Evolutionary conservation across 2,888 invertebrate genomes (phyloP), one percentile per base, ranked within the genome.

Genomic region (Drosophila nr. perissopoda): DNA sequence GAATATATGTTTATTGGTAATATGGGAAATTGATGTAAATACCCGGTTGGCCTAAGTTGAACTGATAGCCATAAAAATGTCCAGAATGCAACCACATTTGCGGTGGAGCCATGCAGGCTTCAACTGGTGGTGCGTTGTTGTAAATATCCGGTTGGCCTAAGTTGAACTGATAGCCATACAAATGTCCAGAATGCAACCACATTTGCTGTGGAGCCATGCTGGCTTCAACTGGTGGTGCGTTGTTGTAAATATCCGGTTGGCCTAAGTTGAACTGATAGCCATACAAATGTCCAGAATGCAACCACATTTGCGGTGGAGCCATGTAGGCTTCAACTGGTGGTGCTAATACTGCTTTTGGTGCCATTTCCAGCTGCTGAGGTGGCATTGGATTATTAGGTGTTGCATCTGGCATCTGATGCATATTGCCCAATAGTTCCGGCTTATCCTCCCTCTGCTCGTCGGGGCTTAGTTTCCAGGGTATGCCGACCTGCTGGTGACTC

Each of bases 211-310:
- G n/a, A n/a, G n/a, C n/a, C n/a, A n/a, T n/a, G n/a, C n/a, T n/a
- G n/a, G n/a, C n/a, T n/a, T n/a, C n/a, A n/a, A n/a, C n/a, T n/a
- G n/a, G n/a, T n/a, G n/a, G n/a, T n/a, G n/a, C n/a, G n/a, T 40
- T 11, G 40, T 5, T 40, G 40, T 2, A 2, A 11, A 10, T 5
- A 3, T 4, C n/a, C 40, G 11, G 40, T 11, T 40, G 4, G 5
- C 5, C 5, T 11, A 40, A 11, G n/a, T 11, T 11, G n/a, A n/a
- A 10, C 2, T 40, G 1, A 40, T 10, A 4, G 40, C 4, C n/a
- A 1, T n/a, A 2, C 2, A 0, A 10, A 4, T 4, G 10, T 40
- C 2, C 40, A 5, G 11, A 1, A 40, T 11, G 2, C 11, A 11
- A 0, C 40, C 4, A 40, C 0, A 5, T 5, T 40, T n/a, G 40